A percentile compares a stretch with the other conserved stretches of the same genome.
Conservation (phyloP, 2,113 vertebrate genomes). For the Marmota flaviventris region DNA sequence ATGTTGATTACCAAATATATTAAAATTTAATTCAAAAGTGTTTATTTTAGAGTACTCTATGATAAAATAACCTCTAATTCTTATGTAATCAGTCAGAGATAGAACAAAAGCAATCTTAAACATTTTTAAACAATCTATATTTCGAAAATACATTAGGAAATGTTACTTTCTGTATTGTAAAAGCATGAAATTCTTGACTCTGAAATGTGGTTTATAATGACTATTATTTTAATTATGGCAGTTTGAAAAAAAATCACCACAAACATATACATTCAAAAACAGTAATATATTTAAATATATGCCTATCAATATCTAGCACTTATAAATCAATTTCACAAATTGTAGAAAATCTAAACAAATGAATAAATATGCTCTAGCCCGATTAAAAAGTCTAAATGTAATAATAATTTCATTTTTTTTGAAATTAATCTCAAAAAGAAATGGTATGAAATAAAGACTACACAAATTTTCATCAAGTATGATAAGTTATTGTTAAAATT, state of each 20-base stretch:
- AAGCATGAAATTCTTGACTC: not conserved
- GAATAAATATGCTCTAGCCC: not conserved
- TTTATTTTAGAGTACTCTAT: not conserved
- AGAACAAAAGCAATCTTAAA: not conserved
- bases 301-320: not conserved
- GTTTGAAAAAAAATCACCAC: not conserved
- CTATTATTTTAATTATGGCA: not conserved
- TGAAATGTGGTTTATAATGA: not conserved
- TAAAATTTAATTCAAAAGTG: not conserved
- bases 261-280: not conserved
- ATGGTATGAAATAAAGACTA: not conserved
- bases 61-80: not conserved
- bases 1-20: not conserved
- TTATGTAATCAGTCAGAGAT: not conserved
- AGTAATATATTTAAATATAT: not conserved
- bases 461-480: not conserved
- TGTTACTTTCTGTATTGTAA: not conserved
- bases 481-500: not conserved
- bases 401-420: not conserved
- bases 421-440: not conserved
- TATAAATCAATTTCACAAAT: not conserved
- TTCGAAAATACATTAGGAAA: conserved; percentile 27
- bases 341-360: not conserved
- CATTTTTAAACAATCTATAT: not conserved
- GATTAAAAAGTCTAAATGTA: not conserved